phyloP scores from a whole-genome alignment of 2,797 vertebrate genomes.

The Allobates femoralis region DNA sequence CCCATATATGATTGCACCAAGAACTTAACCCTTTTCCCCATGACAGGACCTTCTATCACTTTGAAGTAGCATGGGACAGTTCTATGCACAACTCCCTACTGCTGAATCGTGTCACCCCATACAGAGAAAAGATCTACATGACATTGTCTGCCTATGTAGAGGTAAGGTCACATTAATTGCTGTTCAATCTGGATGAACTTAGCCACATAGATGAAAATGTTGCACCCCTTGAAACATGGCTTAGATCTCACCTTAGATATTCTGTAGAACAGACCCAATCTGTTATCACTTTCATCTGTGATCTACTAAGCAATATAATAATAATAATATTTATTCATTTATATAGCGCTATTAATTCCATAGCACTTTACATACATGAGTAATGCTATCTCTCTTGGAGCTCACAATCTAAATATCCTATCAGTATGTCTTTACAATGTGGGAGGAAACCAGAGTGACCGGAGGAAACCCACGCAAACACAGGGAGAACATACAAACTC shows the following conservation, averaged over 20 bases:
- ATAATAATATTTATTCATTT: no score
- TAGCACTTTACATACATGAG: no score
- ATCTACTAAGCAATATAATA: no score
- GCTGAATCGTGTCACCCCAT: conserved; percentile 94
- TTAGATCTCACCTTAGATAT: neutral
- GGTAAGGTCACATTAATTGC: conserved; percentile 73
- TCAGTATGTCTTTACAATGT: no score
- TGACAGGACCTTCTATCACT: conserved; percentile 92
- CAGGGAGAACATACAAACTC: no score
- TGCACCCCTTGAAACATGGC: neutral
- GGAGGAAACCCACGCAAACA: no score
- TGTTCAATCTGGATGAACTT: neutral
- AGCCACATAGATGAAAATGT: neutral
- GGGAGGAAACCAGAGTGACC: no score
- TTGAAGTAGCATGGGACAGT: conserved; percentile 96
- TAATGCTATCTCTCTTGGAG: no score
- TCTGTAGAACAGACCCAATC: neutral
- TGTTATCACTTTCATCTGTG: no score
- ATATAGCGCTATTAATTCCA: no score
- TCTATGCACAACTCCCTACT: conserved; percentile 98
- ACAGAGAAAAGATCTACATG: conserved; percentile 97
- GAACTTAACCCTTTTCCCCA: conserved; percentile 1
- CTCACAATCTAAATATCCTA: no score
- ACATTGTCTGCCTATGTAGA: conserved; percentile 96
- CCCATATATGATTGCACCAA: neutral